Percentiles rank a stretch among this genome's conserved stretches.
phyloP scores from a whole-genome alignment of 2,888 invertebrate species.

The Parthenolecanium corni region DNA sequence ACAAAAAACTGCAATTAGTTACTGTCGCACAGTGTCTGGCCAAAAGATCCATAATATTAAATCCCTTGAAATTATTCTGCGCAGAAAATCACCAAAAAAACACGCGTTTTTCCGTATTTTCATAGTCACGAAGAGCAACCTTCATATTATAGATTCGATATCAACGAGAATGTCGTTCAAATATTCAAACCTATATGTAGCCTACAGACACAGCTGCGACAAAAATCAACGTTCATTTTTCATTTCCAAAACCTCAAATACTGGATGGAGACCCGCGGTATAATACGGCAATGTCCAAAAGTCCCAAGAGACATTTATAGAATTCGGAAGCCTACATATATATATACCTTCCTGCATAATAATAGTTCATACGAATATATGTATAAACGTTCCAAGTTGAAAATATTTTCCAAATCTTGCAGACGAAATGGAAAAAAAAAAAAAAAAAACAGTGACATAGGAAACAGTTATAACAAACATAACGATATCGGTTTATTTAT shows the following conservation, averaged over 20 bases:
- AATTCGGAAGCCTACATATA: not conserved
- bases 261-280: too few relatives aligned
- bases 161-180: too few relatives aligned
- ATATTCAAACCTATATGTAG: too few relatives aligned
- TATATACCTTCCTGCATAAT: not conserved
- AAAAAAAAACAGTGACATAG: not conserved
- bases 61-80: too few relatives aligned
- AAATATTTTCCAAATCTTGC: slow-evolving; percentile 1
- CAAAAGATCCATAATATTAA: too few relatives aligned
- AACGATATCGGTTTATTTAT: slow-evolving; percentile 23
- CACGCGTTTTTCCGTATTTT: too few relatives aligned
- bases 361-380: not conserved
- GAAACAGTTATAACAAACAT: slow-evolving; percentile 17
- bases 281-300: not conserved
- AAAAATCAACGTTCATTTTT: slow-evolving; percentile 13
- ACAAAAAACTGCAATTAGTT: too few relatives aligned
- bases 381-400: not conserved
- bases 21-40: too few relatives aligned
- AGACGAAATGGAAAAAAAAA: slow-evolving; percentile 12
- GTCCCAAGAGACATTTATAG: slow-evolving; percentile 11
- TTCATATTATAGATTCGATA: too few relatives aligned
- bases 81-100: too few relatives aligned
- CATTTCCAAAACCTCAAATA: not conserved
- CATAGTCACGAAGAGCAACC: too few relatives aligned
- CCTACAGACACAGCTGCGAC: slow-evolving; percentile 8